phyloP scores from a whole-genome alignment of 2,113 vertebrate species.

The Meleagris gallopavo region DNA sequence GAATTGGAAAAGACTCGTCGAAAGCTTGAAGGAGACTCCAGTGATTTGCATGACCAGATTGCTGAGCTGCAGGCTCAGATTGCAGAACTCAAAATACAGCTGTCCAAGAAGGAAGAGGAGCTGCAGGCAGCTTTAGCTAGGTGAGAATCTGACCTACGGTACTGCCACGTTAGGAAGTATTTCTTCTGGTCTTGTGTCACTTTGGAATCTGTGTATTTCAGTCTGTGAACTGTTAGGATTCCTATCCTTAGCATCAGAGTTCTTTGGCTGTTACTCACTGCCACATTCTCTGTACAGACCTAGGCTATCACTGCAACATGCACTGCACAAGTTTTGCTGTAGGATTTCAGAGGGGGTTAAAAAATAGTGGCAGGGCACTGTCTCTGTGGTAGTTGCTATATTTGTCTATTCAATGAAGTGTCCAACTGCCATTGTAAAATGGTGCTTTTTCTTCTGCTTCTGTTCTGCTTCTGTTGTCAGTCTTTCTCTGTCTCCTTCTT shows the following conservation, averaged over 20 bases:
- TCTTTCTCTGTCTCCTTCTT: slow-evolving; percentile 24
- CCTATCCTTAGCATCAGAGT: neutral
- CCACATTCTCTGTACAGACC: neutral
- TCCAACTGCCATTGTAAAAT: neutral
- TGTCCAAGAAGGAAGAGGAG: slow-evolving; percentile 98
- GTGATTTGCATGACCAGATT: slow-evolving; percentile 92
- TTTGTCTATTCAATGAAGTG: neutral
- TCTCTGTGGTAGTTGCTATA: neutral
- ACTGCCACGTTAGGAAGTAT: neutral
- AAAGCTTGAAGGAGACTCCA: slow-evolving; percentile 95
- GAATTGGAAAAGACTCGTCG: slow-evolving; percentile 97
- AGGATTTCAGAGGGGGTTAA: neutral
- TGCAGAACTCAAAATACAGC: slow-evolving; percentile 93
- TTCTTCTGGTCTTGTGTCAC: neutral
- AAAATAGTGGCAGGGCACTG: neutral
- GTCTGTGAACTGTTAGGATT: neutral
- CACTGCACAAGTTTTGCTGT: fast-evolving
- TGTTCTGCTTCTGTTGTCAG: slow-evolving; percentile 14
- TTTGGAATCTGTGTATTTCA: neutral
- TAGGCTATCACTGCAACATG: neutral
- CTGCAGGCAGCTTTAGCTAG: slow-evolving; percentile 93
- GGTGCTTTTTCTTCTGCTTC: slow-evolving; percentile 52
- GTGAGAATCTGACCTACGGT: slow-evolving; percentile 61
- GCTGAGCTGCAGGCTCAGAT: slow-evolving; percentile 97
- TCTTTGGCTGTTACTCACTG: neutral